These are phyloP conservation scores for Amyelois transitella DNA, from an alignment of 1,140 invertebrate species.

Conservation along the genomic window DNA sequence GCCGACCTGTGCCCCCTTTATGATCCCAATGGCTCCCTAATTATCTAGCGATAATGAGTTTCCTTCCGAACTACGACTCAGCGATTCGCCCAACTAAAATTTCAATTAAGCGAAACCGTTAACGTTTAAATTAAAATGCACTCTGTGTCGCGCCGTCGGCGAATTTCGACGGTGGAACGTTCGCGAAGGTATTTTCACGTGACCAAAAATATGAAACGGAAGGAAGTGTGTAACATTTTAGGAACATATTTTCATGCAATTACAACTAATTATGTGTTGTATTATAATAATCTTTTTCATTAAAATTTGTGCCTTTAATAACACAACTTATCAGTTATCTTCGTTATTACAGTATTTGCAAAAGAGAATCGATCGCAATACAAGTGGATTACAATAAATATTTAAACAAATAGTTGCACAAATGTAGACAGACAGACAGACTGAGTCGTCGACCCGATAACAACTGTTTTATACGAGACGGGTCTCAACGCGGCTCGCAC, in stretches of 20 bases:
- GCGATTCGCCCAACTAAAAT: not conserved
- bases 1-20: constrained; percentile 36
- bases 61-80: not conserved
- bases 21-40: constrained; percentile 19
- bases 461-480: not conserved
- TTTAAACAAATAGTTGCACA: no score
- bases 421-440: no score
- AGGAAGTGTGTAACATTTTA: no score
- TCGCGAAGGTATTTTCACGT: constrained; percentile 26
- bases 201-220: constrained; percentile 36
- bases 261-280: no score
- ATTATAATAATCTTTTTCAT: no score
- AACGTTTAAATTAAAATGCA: constrained; percentile 18
- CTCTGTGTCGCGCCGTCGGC: constrained; percentile 1
- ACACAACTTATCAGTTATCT: no score
- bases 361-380: no score
- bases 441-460: no score
- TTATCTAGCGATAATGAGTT: not conserved
- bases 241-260: no score
- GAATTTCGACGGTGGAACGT: constrained; percentile 8
- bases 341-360: no score
- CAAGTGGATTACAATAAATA: no score
- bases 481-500: not conserved
- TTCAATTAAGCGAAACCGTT: not conserved
- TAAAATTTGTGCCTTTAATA: no score